A percentile compares a stretch with the other conserved stretches of the same genome.
phyloP scores from a whole-genome alignment of 1,140 invertebrate genomes.

The Homarus americanus region DNA sequence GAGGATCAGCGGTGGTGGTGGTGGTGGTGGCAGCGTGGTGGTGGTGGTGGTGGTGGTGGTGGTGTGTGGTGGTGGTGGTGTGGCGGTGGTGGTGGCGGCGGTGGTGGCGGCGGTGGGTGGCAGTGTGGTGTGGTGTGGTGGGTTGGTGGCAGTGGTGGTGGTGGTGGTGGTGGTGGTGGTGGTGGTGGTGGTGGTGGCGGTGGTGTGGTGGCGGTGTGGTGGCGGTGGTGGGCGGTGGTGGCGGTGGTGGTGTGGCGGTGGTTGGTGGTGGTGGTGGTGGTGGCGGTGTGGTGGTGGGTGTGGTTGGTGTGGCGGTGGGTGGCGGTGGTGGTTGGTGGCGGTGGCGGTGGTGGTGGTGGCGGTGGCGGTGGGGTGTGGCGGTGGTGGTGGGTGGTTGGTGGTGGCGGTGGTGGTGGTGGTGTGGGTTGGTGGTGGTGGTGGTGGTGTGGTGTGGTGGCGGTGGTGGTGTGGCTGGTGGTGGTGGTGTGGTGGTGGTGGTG shows the following conservation, averaged over 20 bases:
- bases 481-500: neutral
- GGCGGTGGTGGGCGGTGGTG: neutral
- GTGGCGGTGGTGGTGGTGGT: neutral
- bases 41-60: too few relatives aligned
- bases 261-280: neutral
- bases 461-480: neutral
- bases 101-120: too few relatives aligned
- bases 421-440: neutral
- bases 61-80: too few relatives aligned
- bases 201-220: neutral
- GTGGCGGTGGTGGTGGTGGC: neutral
- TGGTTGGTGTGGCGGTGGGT: neutral
- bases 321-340: neutral
- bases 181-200: neutral
- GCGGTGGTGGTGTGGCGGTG: neutral
- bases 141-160: neutral
- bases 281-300: too few relatives aligned
- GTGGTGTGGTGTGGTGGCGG: neutral
- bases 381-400: neutral
- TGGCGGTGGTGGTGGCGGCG: too few relatives aligned
- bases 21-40: too few relatives aligned
- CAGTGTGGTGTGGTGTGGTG: neutral
- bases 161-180: too few relatives aligned
- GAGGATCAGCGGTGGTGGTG: too few relatives aligned
- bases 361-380: neutral